These are phyloP conservation scores for Amphilophus citrinellus DNA, from an alignment of 2,113 vertebrate genomes.

Conservation along the genomic window DNA sequence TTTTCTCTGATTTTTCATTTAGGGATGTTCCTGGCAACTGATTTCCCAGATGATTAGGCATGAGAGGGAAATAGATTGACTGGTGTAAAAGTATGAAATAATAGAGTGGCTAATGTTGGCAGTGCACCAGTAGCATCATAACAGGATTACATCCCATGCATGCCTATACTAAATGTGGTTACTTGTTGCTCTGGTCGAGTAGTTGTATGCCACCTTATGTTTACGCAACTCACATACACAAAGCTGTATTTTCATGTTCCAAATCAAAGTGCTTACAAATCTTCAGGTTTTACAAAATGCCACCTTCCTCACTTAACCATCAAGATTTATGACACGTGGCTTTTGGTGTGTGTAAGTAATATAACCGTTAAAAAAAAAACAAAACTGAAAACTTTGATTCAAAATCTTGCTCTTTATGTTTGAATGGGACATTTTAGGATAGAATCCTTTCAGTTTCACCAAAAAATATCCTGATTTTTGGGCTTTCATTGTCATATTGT, in stretches of 20 bases:
- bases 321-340: background rate
- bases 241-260: background rate
- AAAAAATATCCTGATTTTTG: no score
- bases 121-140: background rate
- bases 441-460: background rate
- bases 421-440: background rate
- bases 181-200: background rate
- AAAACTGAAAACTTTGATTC: no score
- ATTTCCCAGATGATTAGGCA: background rate
- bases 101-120: background rate
- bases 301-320: background rate
- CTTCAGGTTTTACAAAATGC: background rate
- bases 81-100: slow-evolving; percentile 5
- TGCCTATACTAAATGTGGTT: background rate
- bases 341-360: background rate
- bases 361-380: background rate
- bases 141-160: background rate
- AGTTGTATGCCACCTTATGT: background rate
- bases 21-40: background rate
- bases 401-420: background rate
- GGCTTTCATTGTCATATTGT: no score
- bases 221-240: background rate
- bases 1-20: background rate
- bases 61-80: background rate
- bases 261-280: background rate